Evolutionary conservation across 2,113 vertebrate genomes (phyloP).

Genomic region (Hydropotes inermis): DNA sequence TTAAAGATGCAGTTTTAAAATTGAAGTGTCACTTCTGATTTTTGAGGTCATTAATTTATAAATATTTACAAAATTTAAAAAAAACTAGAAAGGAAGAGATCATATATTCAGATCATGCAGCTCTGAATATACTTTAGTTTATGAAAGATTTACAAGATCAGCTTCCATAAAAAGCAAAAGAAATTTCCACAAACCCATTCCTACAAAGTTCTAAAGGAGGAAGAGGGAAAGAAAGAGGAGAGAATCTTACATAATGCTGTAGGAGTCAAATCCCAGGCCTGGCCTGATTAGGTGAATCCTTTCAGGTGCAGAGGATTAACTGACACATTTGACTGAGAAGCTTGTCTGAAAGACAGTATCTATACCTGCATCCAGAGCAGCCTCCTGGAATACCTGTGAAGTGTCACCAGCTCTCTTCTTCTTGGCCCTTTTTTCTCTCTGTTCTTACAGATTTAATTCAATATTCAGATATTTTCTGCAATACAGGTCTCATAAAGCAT

Average conservation of each 20-base stretch:
- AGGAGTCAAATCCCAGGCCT: slow-evolving; percentile 16
- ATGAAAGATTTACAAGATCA: not conserved
- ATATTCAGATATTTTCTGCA: slow-evolving; percentile 67
- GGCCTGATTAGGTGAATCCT: not conserved
- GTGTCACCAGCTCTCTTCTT: not conserved
- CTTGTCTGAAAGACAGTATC: not conserved
- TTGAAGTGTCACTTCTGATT: not conserved
- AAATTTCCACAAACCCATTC: not conserved
- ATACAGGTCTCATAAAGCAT: slow-evolving; percentile 65
- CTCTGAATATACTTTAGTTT: not conserved
- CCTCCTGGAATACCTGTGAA: not conserved
- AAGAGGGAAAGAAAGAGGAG: not conserved
- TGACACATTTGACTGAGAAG: not conserved
- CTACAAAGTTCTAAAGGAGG: slow-evolving; percentile 30
- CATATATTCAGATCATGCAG: not conserved
- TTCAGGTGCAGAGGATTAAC: not conserved
- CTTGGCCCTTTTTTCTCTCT: not conserved
- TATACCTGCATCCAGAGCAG: not conserved
- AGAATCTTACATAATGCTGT: not conserved
- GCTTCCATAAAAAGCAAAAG: not conserved
- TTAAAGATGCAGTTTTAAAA: not conserved
- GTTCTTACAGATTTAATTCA: slow-evolving; percentile 60
- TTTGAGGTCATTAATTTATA: not conserved
- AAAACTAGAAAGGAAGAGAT: not conserved
- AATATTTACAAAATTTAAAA: not conserved